Evolutionary conservation across 2,113 vertebrate genomes (phyloP).

Genomic region (Arenaria interpres): DNA sequence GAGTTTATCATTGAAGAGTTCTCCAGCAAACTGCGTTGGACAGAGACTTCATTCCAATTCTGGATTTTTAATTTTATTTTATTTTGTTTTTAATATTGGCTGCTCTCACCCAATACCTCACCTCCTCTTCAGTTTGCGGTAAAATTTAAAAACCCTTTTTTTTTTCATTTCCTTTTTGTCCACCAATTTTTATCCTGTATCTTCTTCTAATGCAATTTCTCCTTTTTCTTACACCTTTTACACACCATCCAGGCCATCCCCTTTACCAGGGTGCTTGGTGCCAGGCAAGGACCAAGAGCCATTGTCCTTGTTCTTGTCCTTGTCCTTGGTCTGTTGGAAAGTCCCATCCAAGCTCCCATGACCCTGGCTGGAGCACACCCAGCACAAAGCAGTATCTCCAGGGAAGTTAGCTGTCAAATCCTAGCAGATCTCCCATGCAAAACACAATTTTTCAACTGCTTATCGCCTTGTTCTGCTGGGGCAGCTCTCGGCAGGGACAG

Average conservation of each 20-base stretch:
- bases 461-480: not conserved
- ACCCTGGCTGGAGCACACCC: not conserved
- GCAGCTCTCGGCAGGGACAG: constrained; percentile 12
- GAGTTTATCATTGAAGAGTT: not conserved
- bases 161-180: not conserved
- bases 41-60: not conserved
- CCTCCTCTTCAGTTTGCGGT: not conserved
- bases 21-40: not conserved
- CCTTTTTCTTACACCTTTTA: not conserved
- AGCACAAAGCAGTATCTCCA: not conserved
- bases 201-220: not conserved
- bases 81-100: not conserved
- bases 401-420: constrained; percentile 50
- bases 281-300: not conserved
- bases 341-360: accelerated
- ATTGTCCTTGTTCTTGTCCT: not conserved
- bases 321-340: not conserved
- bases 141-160: not conserved
- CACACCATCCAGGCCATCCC: not conserved
- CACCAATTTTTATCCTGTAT: not conserved
- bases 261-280: not conserved
- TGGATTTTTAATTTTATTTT: not conserved
- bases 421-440: constrained; percentile 34
- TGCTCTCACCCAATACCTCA: not conserved
- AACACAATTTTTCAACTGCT: constrained; percentile 38